Percentiles rank a stretch among this genome's conserved stretches.
Conservation (phyloP, 2,888 invertebrate species). For the Tenthredo notha region DNA sequence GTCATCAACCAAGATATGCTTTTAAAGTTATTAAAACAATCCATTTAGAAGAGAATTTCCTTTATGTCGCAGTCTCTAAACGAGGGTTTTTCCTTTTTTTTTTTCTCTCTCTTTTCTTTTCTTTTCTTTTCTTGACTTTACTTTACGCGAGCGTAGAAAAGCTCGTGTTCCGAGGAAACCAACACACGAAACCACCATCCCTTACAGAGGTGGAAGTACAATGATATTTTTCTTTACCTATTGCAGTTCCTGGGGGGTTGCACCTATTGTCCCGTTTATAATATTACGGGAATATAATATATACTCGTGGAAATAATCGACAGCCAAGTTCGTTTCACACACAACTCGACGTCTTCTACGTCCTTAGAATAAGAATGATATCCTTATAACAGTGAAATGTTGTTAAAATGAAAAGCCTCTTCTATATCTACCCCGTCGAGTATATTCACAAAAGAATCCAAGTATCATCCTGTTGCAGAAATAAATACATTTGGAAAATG, state of each 20-base stretch:
- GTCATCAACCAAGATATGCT: slow-evolving; percentile 56
- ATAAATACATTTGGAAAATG: background rate
- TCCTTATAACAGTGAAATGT: too few species aligned
- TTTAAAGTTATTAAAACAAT: slow-evolving; percentile 70
- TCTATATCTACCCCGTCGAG: background rate
- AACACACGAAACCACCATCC: background rate
- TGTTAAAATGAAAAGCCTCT: background rate
- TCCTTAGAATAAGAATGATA: background rate
- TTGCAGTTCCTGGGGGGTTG: background rate
- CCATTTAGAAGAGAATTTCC: slow-evolving; percentile 61
- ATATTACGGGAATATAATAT: background rate
- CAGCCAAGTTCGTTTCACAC: background rate
- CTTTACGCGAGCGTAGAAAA: background rate
- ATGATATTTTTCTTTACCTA: background rate
- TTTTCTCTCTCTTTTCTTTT: too few species aligned
- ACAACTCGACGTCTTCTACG: background rate
- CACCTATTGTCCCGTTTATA: background rate
- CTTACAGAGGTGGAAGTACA: background rate
- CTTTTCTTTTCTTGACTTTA: background rate
- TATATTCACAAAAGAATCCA: too few species aligned
- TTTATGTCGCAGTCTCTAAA: background rate
- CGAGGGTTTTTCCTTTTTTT: background rate
- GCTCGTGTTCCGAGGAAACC: background rate
- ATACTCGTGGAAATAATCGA: background rate
- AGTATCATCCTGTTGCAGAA: background rate